A percentile compares a stretch with the other conserved stretches of the same genome.
phyloP scores from a whole-genome alignment of 2,797 vertebrate species.

The Myotis findleyi region DNA sequence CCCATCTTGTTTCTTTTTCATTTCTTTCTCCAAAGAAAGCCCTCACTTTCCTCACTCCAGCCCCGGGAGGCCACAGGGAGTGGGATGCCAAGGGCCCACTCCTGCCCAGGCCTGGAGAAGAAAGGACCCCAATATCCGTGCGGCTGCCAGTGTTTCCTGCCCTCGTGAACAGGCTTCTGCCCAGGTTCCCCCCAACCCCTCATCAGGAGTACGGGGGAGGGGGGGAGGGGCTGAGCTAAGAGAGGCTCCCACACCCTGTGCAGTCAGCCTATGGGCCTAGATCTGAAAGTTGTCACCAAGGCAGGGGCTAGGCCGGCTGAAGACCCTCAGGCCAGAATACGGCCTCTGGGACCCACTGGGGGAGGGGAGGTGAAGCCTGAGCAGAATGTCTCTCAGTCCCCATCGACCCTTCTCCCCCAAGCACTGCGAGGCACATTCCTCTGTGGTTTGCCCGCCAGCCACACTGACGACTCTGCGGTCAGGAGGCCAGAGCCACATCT shows the following conservation, averaged over 20 bases:
- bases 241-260: neutral
- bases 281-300: neutral
- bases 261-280: neutral
- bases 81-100: neutral
- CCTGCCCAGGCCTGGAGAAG: neutral
- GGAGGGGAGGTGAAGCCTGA: neutral
- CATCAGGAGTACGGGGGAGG: neutral
- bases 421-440: constrained; percentile 69
- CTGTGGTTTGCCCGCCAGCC: constrained; percentile 74
- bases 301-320: neutral
- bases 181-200: neutral
- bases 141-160: neutral
- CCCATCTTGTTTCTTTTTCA: constrained; percentile 61
- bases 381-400: neutral
- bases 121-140: neutral
- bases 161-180: neutral
- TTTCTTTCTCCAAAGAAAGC: constrained; percentile 73
- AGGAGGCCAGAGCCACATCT: constrained; percentile 78
- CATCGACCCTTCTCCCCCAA: neutral
- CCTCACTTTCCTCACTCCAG: neutral
- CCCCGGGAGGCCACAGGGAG: neutral
- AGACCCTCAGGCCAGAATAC: neutral
- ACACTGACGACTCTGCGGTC: constrained; percentile 81
- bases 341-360: neutral
- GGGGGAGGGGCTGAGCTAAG: neutral